Evolutionary conservation across 2,797 vertebrate genomes (phyloP).

Genomic region (Knipowitschia caucasica): DNA sequence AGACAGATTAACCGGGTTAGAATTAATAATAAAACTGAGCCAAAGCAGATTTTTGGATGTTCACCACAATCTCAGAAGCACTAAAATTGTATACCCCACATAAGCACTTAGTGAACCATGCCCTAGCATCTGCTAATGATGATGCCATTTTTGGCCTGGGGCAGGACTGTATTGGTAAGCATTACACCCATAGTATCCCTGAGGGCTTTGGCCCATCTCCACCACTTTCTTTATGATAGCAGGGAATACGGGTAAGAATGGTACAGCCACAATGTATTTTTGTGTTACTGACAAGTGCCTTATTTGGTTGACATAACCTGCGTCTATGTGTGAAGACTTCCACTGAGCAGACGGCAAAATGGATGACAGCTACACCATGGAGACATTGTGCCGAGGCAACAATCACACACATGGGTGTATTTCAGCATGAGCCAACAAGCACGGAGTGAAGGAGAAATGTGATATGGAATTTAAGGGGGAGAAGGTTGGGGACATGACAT

Average conservation of each 20-base stretch:
- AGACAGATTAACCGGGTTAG: background rate
- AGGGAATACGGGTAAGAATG: conserved; percentile 69
- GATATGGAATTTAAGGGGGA: conserved; percentile 51
- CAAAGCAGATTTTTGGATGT: background rate
- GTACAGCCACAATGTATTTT: conserved; percentile 69
- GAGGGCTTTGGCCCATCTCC: conserved; percentile 56
- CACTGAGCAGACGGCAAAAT: conserved; percentile 48
- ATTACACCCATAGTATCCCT: conserved; percentile 70
- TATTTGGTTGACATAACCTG: conserved; percentile 72
- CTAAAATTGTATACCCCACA: conserved; percentile 35
- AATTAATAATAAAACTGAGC: background rate
- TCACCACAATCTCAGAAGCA: background rate
- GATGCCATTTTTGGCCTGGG: conserved; percentile 64
- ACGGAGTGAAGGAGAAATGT: conserved; percentile 33
- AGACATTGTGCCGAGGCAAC: conserved; percentile 58
- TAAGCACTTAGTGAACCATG: conserved; percentile 37
- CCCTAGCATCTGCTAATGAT: conserved; percentile 72
- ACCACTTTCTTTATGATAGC: conserved; percentile 68
- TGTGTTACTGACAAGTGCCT: conserved; percentile 73
- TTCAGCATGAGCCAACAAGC: conserved; percentile 32
- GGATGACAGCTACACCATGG: conserved; percentile 66
- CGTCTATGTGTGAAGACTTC: conserved; percentile 53
- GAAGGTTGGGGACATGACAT: conserved; percentile 23
- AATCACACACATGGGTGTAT: conserved; percentile 49
- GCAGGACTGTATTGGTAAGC: conserved; percentile 65